Base-by-base conservation (phyloP, 2,113 vertebrate genomes). In the Xiphophorus hellerii region DNA sequence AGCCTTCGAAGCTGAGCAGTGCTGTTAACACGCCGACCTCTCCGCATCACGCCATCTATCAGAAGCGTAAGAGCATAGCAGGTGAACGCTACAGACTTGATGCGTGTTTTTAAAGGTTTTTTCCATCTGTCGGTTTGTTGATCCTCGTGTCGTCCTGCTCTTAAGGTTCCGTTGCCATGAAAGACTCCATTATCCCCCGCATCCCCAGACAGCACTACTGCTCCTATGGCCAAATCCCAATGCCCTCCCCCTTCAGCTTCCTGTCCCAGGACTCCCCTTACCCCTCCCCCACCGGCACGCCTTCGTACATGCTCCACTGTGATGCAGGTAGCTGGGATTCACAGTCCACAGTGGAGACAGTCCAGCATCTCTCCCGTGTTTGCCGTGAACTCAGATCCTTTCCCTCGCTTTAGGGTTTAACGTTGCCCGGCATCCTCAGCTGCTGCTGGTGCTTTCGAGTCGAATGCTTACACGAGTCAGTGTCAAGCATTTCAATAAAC, bases 51-150 rank as follows among this genome's bases (percentile, higher is more conserved):
- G 28, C 94, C 14, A 80, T 95, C 73, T 92, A 96, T 74, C 97
- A 94, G n/a, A 99, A 98, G 77, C 95, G 95, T 71, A 97, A 95
- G 89, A 98, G 96, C 89, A 96, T 97, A 31, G 90, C 96, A 14
- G 97, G 98, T 99, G 85, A 96, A 96, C 80, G 11, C 65, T 29
- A 39, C 22, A 17, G 29, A 69, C 67, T 31, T 42, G 4, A 39
- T 14, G 13, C 58, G 29, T 22, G 17, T n/a, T 58, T 7, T 58
- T n/a, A 22, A n/a, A 8, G 1, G 9, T 58, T 0, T 74, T 60
- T 15, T 67, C 60, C 5, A 7, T 20, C 17, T 63, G 27, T 66
- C 0, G 73, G 71, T 84, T 77, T 69, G 67, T 73, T 83, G 66
- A 78, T 54, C 54, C 74, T 83, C 62, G 76, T 84, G 74, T 90